A percentile compares a stretch with the other conserved stretches of the same genome.
Evolutionary conservation across 2,888 invertebrate genomes (phyloP).

Genomic region (Keiferia lycopersicella): DNA sequence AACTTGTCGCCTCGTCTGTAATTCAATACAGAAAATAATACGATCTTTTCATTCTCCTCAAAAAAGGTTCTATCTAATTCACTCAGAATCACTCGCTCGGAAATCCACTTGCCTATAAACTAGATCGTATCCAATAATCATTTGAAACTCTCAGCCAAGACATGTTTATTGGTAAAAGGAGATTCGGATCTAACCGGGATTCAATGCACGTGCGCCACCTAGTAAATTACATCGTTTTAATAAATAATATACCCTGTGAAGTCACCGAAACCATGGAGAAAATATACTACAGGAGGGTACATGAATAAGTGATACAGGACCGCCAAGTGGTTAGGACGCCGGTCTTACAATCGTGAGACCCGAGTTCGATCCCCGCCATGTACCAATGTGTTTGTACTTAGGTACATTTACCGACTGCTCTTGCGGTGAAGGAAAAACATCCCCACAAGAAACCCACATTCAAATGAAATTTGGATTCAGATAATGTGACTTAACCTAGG

Average conservation of each 20-base stretch:
- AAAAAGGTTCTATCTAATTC: neutral
- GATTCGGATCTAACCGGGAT: neutral
- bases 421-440: too few relatives aligned
- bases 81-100: neutral
- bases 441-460: too few relatives aligned
- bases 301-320: neutral
- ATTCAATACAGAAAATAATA: too few relatives aligned
- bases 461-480: too few relatives aligned
- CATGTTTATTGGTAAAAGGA: slow-evolving; percentile 13
- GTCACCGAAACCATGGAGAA: neutral
- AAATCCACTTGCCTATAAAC: neutral
- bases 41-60: neutral
- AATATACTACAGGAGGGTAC: neutral
- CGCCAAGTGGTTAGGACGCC: too few relatives aligned
- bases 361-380: too few relatives aligned
- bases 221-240: neutral
- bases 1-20: too few relatives aligned
- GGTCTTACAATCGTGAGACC: too few relatives aligned
- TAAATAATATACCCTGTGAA: slow-evolving; percentile 2
- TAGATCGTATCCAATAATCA: slow-evolving; percentile 4
- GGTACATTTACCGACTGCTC: too few relatives aligned
- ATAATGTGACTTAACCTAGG: too few relatives aligned
- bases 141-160: neutral
- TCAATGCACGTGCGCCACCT: neutral
- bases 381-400: too few relatives aligned